Evolutionary conservation across 23 tunicate genomes (phyloP).

Genomic region (Oikopleura albicans): DNA sequence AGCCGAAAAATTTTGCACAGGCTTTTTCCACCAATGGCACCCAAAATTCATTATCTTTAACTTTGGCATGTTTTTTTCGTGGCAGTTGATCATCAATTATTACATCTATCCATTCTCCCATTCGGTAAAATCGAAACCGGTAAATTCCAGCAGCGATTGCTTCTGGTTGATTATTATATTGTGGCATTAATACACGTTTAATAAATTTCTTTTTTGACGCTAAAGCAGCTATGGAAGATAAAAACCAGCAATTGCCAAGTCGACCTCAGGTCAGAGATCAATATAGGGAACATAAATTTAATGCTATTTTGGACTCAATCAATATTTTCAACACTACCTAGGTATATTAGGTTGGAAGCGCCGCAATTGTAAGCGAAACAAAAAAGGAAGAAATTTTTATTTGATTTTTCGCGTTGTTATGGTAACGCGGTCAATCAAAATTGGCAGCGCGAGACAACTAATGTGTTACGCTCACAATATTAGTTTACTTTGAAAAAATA

Average conservation of each 20-base stretch:
- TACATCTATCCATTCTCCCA: conserved; percentile 14
- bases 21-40: conserved; percentile 17
- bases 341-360: too few species aligned
- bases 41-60: neutral
- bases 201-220: neutral
- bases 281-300: too few species aligned
- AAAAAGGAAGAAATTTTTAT: too few species aligned
- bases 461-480: too few species aligned
- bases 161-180: neutral
- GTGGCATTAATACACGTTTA: neutral
- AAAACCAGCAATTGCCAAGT: neutral
- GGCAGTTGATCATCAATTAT: conserved; percentile 1
- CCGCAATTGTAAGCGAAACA: too few species aligned
- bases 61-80: neutral
- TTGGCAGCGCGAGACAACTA: too few species aligned
- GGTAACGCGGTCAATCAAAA: too few species aligned
- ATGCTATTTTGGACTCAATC: too few species aligned
- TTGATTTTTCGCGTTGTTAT: too few species aligned
- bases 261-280: too few species aligned
- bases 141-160: neutral
- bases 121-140: neutral
- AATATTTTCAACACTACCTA: too few species aligned
- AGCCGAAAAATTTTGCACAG: neutral
- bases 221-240: neutral
- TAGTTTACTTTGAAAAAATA: too few species aligned